Base-by-base conservation (phyloP, 1,140 invertebrate genomes). In the Euwallacea fornicatus region DNA sequence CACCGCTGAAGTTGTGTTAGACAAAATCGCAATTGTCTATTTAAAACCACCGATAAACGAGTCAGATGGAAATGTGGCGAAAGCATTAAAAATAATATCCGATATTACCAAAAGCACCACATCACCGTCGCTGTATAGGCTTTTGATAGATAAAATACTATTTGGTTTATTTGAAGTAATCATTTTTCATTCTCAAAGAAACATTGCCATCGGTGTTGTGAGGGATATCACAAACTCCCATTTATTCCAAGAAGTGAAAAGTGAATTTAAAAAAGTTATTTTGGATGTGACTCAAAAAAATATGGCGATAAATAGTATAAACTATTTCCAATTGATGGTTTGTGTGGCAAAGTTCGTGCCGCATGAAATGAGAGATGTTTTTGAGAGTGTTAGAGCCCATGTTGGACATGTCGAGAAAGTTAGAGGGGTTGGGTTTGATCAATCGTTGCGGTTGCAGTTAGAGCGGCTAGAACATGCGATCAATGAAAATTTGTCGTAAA, bases 351-450 rank as follows among this genome's bases (percentile, higher is more conserved):
- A 77, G 66, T 73, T 79, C 63, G 72, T 77, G 4, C 76, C 78
- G 9, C 68, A 47, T 60, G 75, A 76, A 66, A 54, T 80, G 6
- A 71, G 61, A 44, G 60, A 58, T 44, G 13, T 75, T 7, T 60
- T 80, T 2, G 74, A 62, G 11, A 63, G 67, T 47, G 75, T 81
- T 53, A 76, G 74, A 56, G 58, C 73, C 55, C 72, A 80, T 42
- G 71, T 80, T 41, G 44, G 21, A 11, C 70, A 72, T 63, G 75
- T 79, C 33, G 80, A 81, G 73, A 69, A 71, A 33, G 74, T 80
- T 63, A 68, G 79, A 50, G 78, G 79, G 10, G 75, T 80, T 7
- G 78, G 79, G 2, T 81, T 75, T 76, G 79, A 81, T 74, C 77
- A 77, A 46, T 76, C 72, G 60, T 73, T 81, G 58, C 74, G 80